phyloP scores from a whole-genome alignment of 2,797 vertebrate species.

The Enteromius unitaeniatus region DNA sequence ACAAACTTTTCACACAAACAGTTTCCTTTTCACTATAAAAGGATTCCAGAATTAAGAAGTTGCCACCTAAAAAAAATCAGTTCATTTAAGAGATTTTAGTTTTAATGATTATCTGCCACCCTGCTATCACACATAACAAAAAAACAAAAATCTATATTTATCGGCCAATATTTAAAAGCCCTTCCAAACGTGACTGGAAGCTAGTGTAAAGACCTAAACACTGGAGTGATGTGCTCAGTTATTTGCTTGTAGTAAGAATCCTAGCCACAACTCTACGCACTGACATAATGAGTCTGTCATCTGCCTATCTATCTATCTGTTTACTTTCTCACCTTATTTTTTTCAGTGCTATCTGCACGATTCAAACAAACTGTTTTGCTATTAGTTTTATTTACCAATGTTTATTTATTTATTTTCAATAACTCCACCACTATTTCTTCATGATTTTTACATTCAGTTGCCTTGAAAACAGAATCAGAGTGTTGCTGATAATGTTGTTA shows the following conservation, averaged over 20 bases:
- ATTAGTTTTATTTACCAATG: not conserved
- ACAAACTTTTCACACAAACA: no score
- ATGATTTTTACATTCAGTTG: not conserved
- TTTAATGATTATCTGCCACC: not conserved
- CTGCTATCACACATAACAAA: not conserved
- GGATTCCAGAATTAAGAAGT: not conserved
- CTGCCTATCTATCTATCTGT: not conserved
- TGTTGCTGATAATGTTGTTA: not conserved
- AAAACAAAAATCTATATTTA: not conserved
- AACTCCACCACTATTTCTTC: not conserved
- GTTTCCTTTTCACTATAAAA: not conserved
- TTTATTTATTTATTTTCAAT: not conserved
- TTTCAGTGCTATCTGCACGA: not conserved
- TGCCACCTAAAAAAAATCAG: not conserved
- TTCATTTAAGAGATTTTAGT: not conserved
- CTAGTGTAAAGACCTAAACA: not conserved
- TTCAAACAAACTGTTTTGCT: not conserved
- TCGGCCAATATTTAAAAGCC: not conserved
- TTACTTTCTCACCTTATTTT: not conserved
- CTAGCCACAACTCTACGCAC: not conserved
- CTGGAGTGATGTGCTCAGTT: not conserved
- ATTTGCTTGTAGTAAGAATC: not conserved
- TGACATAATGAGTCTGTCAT: not conserved
- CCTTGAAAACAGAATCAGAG: not conserved
- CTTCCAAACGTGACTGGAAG: not conserved